phyloP scores from a whole-genome alignment of 2,113 vertebrate genomes.

The Scomber scombrus region DNA sequence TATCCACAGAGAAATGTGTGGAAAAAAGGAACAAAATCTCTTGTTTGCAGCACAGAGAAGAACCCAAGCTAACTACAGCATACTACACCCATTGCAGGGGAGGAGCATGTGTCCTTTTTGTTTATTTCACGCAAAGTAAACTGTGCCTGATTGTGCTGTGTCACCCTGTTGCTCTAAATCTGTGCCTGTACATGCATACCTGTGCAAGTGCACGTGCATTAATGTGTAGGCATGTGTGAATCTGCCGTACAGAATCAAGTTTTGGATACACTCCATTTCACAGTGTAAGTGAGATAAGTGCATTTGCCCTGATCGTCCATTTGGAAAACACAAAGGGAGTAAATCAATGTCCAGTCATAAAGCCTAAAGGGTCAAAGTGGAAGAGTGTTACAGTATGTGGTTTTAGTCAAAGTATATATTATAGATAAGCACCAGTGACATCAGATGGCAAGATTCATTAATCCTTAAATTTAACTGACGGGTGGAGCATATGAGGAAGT shows the following conservation, averaged over 20 bases:
- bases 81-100: constrained; percentile 27
- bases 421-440: too few relatives aligned
- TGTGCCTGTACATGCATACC: constrained; percentile 34
- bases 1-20: not conserved
- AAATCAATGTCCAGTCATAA: constrained; percentile 62
- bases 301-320: constrained; percentile 53
- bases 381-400: not conserved
- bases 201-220: constrained; percentile 7
- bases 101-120: constrained; percentile 50
- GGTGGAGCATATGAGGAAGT: not conserved
- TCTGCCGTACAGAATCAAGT: constrained; percentile 52
- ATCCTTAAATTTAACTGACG: not conserved
- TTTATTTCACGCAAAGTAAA: constrained; percentile 69
- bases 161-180: constrained; percentile 57
- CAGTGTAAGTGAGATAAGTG: constrained; percentile 69
- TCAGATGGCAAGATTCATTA: not conserved
- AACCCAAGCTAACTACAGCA: constrained; percentile 20
- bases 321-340: constrained; percentile 58
- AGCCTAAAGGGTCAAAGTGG: constrained; percentile 39
- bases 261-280: constrained; percentile 72
- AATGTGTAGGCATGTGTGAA: constrained; percentile 8
- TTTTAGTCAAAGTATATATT: constrained; percentile 23
- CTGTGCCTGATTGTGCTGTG: constrained; percentile 54
- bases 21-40: not conserved
- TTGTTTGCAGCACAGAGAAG: not conserved